phyloP scores from a whole-genome alignment of 1,140 invertebrate genomes.

The Maniola jurtina region DNA sequence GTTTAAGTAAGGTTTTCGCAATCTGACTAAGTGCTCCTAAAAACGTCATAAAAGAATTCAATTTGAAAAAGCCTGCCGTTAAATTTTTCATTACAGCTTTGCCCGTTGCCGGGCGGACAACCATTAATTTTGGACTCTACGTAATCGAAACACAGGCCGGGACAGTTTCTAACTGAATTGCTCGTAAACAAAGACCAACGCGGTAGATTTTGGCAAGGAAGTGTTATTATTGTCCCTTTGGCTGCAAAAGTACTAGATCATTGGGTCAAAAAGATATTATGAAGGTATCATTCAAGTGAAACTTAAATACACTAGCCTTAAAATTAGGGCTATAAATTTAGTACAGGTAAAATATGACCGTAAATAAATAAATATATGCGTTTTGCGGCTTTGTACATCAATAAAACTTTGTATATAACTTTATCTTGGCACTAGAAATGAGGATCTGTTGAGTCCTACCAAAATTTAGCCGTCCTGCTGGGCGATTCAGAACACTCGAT shows the following conservation, averaged over 20 bases:
- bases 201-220: background rate
- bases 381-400: no score
- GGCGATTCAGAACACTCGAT: no score
- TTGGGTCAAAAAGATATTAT: background rate
- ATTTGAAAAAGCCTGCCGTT: conserved; percentile 50
- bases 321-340: no score
- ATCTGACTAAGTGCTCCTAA: background rate
- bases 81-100: conserved; percentile 61
- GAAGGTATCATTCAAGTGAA: no score
- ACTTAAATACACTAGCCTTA: no score
- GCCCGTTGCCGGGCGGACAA: conserved; percentile 17
- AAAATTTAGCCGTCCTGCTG: no score
- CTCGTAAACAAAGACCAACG: conserved; percentile 4
- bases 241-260: background rate
- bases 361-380: no score
- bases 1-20: background rate
- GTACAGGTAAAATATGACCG: no score
- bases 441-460: no score
- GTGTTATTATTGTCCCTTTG: background rate
- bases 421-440: no score
- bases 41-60: conserved; percentile 48
- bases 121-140: conserved; percentile 60
- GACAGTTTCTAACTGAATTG: conserved; percentile 5
- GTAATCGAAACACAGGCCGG: conserved; percentile 47
- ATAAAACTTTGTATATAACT: no score